Evolutionary conservation across 2,888 invertebrate genomes (phyloP).

Genomic region (Sminthurides aquaticus): DNA sequence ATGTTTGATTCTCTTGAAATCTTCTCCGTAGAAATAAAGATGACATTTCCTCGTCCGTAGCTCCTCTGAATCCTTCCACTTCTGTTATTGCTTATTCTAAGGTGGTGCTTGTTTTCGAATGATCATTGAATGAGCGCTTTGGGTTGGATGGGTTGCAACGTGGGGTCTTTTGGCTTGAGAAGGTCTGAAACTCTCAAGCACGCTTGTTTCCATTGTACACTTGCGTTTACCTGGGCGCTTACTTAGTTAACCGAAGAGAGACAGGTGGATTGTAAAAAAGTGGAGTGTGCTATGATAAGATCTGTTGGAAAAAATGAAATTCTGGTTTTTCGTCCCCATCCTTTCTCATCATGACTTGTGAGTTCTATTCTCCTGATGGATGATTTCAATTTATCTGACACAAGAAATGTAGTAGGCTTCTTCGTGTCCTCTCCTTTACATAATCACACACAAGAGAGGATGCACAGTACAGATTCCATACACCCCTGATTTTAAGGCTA

Average conservation of each 20-base stretch:
- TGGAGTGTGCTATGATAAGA: neutral
- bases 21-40: neutral
- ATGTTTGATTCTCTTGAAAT: neutral
- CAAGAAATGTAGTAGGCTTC: neutral
- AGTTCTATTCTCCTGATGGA: neutral
- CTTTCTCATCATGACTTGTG: neutral
- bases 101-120: too few relatives aligned
- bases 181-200: too few relatives aligned
- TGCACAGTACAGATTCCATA: too few relatives aligned
- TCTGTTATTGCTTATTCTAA: too few relatives aligned
- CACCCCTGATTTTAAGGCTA: too few relatives aligned
- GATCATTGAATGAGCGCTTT: too few relatives aligned
- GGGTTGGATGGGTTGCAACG: too few relatives aligned
- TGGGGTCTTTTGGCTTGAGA: too few relatives aligned
- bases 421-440: neutral
- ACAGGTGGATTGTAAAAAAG: neutral
- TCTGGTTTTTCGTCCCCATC: neutral
- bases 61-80: neutral
- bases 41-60: neutral
- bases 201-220: too few relatives aligned
- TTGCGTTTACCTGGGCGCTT: too few relatives aligned
- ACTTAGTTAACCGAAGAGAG: neutral
- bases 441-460: neutral
- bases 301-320: neutral
- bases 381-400: neutral